phyloP scores from a whole-genome alignment of 2,113 vertebrate species.

The Synchiropus splendidus region DNA sequence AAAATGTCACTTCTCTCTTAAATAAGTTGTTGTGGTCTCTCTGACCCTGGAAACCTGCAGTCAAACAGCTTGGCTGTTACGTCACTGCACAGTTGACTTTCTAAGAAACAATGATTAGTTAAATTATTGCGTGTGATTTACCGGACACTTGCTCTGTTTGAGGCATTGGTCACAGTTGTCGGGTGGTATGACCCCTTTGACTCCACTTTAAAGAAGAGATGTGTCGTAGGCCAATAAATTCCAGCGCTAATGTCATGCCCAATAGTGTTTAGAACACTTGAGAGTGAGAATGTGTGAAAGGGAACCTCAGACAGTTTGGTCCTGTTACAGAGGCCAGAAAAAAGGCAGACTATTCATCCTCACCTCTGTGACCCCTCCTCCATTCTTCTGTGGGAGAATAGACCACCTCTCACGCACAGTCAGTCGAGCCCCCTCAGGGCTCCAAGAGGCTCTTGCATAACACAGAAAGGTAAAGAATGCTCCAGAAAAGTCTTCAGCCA shows the following conservation, averaged over 20 bases:
- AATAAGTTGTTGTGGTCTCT: no score
- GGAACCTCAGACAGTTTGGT: conserved; percentile 21
- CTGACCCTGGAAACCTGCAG: no score
- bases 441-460: conserved; percentile 31
- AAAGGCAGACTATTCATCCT: conserved; percentile 38
- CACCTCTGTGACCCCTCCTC: conserved; percentile 40
- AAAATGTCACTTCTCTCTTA: no score
- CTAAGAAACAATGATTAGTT: no score
- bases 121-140: no score
- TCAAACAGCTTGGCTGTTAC: no score
- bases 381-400: conserved; percentile 45
- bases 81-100: background rate
- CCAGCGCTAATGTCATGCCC: conserved; percentile 17
- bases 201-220: background rate
- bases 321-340: conserved; percentile 33
- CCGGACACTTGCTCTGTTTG: no score
- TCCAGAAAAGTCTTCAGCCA: conserved; percentile 38
- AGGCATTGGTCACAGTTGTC: no score
- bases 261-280: conserved; percentile 21
- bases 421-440: conserved; percentile 22
- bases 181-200: conserved; percentile 5
- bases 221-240: conserved; percentile 20
- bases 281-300: conserved; percentile 28
- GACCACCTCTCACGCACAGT: conserved; percentile 34
- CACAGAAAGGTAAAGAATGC: conserved; percentile 37